Evolutionary conservation across 2,797 vertebrate species (phyloP).

Genomic region (Heliangelus exortis): DNA sequence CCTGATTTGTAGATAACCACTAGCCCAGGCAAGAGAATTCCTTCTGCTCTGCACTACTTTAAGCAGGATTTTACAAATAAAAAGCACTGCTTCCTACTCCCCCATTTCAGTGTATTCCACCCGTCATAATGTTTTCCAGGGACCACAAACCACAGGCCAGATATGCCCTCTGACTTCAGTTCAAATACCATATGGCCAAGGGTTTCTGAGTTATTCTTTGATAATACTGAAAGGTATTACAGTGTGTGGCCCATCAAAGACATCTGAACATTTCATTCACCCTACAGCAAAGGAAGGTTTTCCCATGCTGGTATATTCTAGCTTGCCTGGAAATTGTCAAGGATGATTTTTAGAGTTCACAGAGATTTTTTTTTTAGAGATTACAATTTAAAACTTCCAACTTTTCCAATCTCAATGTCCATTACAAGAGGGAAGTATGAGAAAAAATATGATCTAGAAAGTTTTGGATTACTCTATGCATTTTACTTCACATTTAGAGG

Average conservation of each 20-base stretch:
- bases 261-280: neutral
- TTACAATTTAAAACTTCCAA: slow-evolving; percentile 18
- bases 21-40: neutral
- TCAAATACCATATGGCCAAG: slow-evolving; percentile 22
- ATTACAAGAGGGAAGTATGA: neutral
- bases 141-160: neutral
- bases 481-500: neutral
- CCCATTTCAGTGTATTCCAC: neutral
- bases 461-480: neutral
- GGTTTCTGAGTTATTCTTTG: slow-evolving; percentile 14
- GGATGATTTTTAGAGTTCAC: slow-evolving; percentile 29
- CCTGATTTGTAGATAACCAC: neutral
- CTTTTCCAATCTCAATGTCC: neutral
- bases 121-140: neutral
- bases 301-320: neutral
- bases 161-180: slow-evolving; percentile 30
- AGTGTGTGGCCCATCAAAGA: slow-evolving; percentile 56
- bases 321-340: slow-evolving; percentile 15
- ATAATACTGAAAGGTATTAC: slow-evolving; percentile 14
- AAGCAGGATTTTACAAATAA: slow-evolving; percentile 33
- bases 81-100: neutral
- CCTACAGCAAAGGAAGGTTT: neutral
- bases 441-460: neutral
- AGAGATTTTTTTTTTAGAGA: neutral
- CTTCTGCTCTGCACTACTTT: neutral